Evolutionary conservation across 2,888 invertebrate genomes (phyloP).

Genomic region (Drosophila greeni): DNA sequence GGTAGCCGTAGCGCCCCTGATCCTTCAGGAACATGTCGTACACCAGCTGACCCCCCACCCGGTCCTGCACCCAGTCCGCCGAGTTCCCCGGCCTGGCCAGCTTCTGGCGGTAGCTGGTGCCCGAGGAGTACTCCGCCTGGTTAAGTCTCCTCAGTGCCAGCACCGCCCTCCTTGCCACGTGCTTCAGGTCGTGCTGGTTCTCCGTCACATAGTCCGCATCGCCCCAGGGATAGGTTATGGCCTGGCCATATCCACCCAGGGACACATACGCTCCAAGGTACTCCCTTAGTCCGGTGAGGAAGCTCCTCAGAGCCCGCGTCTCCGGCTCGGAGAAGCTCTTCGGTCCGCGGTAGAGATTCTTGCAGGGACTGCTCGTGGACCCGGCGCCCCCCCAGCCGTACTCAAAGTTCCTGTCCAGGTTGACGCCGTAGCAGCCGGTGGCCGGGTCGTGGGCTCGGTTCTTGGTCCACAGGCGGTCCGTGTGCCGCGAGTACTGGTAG

Average conservation of each 20-base stretch:
- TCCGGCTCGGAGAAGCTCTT: constrained; percentile 93
- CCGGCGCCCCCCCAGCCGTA: constrained; percentile 91
- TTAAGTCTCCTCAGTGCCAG: constrained; percentile 71
- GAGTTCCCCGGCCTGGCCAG: constrained; percentile 76
- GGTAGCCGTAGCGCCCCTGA: constrained; percentile 77
- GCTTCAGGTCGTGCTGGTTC: constrained; percentile 68
- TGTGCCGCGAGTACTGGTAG: constrained; percentile 88
- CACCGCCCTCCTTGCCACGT: constrained; percentile 65
- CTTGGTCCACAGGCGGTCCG: constrained; percentile 90
- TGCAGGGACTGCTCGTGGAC: constrained; percentile 87
- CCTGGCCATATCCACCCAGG: constrained; percentile 80
- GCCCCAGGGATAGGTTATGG: constrained; percentile 79
- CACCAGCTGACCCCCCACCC: constrained; percentile 71
- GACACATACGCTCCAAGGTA: constrained; percentile 73
- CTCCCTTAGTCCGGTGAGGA: constrained; percentile 76
- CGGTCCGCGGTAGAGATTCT: constrained; percentile 87
- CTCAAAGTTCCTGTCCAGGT: constrained; percentile 92
- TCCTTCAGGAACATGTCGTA: constrained; percentile 76
- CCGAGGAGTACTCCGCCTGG: constrained; percentile 74
- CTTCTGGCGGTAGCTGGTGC: constrained; percentile 74
- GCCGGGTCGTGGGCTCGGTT: constrained; percentile 82
- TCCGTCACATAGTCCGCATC: constrained; percentile 76
- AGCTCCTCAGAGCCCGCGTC: constrained; percentile 83
- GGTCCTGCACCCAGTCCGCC: constrained; percentile 76
- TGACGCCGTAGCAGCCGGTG: constrained; percentile 84